These are phyloP conservation scores for Papilio polyxenes DNA, from an alignment of 1,140 invertebrate genomes.

Conservation along the genomic window DNA sequence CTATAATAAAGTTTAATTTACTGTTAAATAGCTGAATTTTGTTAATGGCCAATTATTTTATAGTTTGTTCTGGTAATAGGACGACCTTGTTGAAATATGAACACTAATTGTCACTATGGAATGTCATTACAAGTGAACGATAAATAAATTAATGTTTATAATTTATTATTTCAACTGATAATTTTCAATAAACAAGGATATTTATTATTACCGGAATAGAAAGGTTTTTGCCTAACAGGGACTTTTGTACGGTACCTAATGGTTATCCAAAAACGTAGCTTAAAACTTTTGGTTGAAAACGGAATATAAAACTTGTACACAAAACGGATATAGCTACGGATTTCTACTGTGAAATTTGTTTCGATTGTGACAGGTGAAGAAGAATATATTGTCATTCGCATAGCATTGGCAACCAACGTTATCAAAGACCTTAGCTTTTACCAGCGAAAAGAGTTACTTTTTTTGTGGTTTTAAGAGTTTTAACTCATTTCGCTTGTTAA, in stretches of 20 bases:
- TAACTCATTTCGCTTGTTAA: background rate
- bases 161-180: background rate
- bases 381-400: too few relatives aligned
- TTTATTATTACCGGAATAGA: background rate
- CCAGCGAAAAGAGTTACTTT: too few relatives aligned
- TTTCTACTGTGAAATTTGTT: too few relatives aligned
- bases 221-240: too few relatives aligned
- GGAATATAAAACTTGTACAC: too few relatives aligned
- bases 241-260: too few relatives aligned
- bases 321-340: too few relatives aligned
- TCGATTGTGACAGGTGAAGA: too few relatives aligned
- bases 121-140: background rate
- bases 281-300: too few relatives aligned
- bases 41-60: slow-evolving; percentile 17
- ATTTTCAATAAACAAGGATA: background rate
- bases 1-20: slow-evolving; percentile 25
- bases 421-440: too few relatives aligned
- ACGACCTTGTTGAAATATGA: slow-evolving; percentile 20
- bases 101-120: slow-evolving; percentile 1
- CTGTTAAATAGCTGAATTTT: slow-evolving; percentile 21
- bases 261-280: too few relatives aligned
- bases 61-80: background rate
- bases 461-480: background rate
- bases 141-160: background rate
- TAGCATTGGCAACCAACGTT: too few relatives aligned